These are phyloP conservation scores for Hypotaenidia philippensis DNA, from an alignment of 2,797 vertebrate species.

Conservation along the genomic window DNA sequence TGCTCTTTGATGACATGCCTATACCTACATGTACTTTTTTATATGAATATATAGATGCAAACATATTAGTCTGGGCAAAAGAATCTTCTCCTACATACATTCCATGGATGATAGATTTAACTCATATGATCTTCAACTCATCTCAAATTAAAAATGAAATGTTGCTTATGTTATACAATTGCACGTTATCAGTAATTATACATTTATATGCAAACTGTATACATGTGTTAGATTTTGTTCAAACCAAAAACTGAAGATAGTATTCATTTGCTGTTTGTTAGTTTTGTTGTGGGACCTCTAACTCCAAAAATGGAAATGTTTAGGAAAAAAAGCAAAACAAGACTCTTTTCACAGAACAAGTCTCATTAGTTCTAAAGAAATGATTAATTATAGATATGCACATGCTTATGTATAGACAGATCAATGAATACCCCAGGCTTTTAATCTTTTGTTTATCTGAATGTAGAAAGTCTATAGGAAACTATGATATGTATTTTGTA, in stretches of 20 bases:
- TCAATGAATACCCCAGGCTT: conserved; percentile 8
- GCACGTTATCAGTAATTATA: conserved; percentile 56
- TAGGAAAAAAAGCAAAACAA: conserved; percentile 11
- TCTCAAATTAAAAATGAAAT: conserved; percentile 63
- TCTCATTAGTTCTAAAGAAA: conserved; percentile 24
- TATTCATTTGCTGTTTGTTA: conserved; percentile 78
- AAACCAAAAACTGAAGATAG: conserved; percentile 81
- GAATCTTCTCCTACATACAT: conserved; percentile 69
- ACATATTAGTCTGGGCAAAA: conserved; percentile 55
- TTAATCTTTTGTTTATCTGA: conserved; percentile 48
- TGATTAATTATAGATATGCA: conserved; percentile 29
- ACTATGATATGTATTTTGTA: conserved; percentile 17
- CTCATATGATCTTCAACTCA: conserved; percentile 57
- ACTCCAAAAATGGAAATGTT: conserved; percentile 15
- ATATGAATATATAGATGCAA: conserved; percentile 50
- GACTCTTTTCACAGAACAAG: conserved; percentile 1
- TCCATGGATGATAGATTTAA: conserved; percentile 69
- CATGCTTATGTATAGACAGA: background rate
- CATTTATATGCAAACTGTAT: conserved; percentile 58
- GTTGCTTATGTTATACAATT: conserved; percentile 64
- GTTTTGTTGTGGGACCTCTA: conserved; percentile 45
- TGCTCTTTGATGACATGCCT: conserved; percentile 81
- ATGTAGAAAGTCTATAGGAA: conserved; percentile 31
- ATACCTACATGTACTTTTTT: conserved; percentile 47
- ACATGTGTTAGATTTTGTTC: conserved; percentile 65